A percentile compares a stretch with the other conserved stretches of the same genome.
Conservation (phyloP, 1,140 invertebrate species). For the Chymomyza costata region DNA sequence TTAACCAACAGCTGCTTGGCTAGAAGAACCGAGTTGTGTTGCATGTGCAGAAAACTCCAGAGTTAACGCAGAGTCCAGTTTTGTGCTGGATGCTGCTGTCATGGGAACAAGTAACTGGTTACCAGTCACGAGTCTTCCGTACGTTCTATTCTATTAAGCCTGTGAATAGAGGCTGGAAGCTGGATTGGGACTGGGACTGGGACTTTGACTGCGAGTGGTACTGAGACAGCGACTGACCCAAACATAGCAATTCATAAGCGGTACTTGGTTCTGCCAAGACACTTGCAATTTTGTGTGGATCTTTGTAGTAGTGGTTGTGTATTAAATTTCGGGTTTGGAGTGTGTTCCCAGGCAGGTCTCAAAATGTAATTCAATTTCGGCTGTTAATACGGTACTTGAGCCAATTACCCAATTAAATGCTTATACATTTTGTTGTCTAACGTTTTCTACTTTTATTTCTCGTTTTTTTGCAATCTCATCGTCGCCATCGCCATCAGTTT, state of each 20-base stretch:
- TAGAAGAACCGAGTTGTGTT: no score
- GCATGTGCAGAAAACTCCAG: no score
- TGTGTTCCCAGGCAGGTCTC: slow-evolving; percentile 13
- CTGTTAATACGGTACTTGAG: slow-evolving; percentile 67
- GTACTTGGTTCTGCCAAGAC: no score
- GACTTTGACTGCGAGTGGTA: no score
- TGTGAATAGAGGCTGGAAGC: no score
- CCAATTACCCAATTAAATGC: slow-evolving; percentile 74
- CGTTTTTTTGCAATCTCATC: slow-evolving; percentile 55
- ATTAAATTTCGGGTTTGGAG: slow-evolving; percentile 46
- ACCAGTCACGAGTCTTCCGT: no score
- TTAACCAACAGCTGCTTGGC: no score
- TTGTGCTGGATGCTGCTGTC: no score
- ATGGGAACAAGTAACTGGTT: no score
- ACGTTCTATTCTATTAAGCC: no score
- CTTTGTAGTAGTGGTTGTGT: slow-evolving; percentile 10
- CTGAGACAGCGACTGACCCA: slow-evolving; percentile 23
- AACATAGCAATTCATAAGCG: slow-evolving; percentile 57
- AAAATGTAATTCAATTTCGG: slow-evolving; percentile 57
- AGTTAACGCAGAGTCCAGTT: no score
- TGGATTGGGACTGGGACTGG: no score
- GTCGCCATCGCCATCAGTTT: slow-evolving; percentile 45
- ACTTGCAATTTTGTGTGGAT: slow-evolving; percentile 55
- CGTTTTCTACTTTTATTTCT: background rate
- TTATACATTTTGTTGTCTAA: slow-evolving; percentile 40